Evolutionary conservation across 2,113 vertebrate genomes (phyloP), one percentile per base, ranked within the genome.

Genomic region (Monopterus albus): DNA sequence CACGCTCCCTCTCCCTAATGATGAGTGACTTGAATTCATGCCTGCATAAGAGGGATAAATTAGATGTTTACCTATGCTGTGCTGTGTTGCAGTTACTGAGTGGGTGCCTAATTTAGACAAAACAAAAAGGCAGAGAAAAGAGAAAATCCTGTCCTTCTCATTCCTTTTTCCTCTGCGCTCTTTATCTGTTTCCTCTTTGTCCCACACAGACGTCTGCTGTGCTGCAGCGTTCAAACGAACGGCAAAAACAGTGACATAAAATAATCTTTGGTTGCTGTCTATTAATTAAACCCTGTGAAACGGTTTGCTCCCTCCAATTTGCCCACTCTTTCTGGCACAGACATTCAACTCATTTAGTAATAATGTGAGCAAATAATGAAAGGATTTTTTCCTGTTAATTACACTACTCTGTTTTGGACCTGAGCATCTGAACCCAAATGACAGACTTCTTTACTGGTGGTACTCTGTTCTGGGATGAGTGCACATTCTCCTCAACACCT

Each of bases 121-220:
- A 53, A 28, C 23, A 15, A 63, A 20, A 39, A 42, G 31, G 31
- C 25, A 47, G 31, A 62, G 42, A 47, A 52, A 50, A 53, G 20
- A 43, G 72, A 45, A 75, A 84, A 79, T 82, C 74, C 73, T 60
- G 33, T 70, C 82, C 72, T 80, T 70, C 69, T 79, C 75, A 8
- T 38, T 62, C 26, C 12, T 40, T 50, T 55, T 40, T 15, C 17
- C 21, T 33, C 29, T 6, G 14, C 12, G 5, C 56, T 51, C 33
- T 35, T 79, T 72, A 60, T 83, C 73, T 47, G 14, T 35, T 23
- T 17, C 25, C 49, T 72, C 35, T 73, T 40, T 50, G 47, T 59
- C 46, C 6, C 72, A 43, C 63, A 52, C 66, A 62, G 51, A 40
- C 45, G 23, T 61, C 52, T 35, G 7, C 61, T 49, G 26, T 29